Evolutionary conservation across 2,888 invertebrate genomes (phyloP), one percentile per base, ranked within the genome.

Genomic region (Drosophila infuscata): DNA sequence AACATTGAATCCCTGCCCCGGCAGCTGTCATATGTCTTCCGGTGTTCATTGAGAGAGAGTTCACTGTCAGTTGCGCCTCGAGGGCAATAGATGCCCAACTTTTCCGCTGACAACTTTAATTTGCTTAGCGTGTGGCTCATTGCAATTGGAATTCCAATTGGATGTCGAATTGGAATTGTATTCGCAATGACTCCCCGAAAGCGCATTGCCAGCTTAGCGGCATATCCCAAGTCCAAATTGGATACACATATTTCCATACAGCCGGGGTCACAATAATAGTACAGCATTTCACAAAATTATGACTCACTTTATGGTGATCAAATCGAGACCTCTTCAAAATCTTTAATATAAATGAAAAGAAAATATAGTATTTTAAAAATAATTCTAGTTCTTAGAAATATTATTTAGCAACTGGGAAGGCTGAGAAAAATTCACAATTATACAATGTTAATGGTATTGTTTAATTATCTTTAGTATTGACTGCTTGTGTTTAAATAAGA

Each of bases 41-140:
- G 66, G 73, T 74, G 75, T 67, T 78, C 81, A 81, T 81, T 83
- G 84, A 78, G 78, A 78, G 67, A 78, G 73, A 63, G 25, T 25
- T 63, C 69, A 17, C 59, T 64, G 75, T 25, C 79, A 61, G 58
- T n/a, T 36, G 38, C 56, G n/a, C 59, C 36, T 59, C 3, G 38
- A 46, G 53, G 54, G 54, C 51, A 64, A 36, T 43, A 38, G 35
- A 59, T 53, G 57, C 60, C 52, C 48, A 60, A 74, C 75, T 57
- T 70, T 70, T 49, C 32, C 52, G 30, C 51, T 67, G 71, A 59
- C 58, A 68, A 54, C 57, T 71, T 83, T 75, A 78, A 81, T 81
- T 46, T 43, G 7, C 20, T 43, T 78, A 71, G 57, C 59, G 53
- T 51, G 52, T 51, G 65, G 70, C 69, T 63, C 68, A 78, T 61